Conservation (phyloP, 1,140 invertebrate species). For the Chironomus tepperi region DNA sequence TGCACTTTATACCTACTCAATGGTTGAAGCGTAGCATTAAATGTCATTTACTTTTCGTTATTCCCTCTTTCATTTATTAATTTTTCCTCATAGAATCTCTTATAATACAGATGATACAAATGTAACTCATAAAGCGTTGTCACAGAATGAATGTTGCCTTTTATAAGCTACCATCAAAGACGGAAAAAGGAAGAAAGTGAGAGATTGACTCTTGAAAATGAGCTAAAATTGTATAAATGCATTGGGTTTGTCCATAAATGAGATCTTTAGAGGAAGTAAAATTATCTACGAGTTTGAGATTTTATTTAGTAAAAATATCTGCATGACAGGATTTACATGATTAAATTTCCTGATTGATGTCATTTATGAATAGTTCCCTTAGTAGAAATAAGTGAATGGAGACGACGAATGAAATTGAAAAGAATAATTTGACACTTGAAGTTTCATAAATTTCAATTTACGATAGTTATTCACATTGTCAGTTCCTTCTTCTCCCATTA, state of each 20-base stretch:
- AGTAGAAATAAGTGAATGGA: not conserved
- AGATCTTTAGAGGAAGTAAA: no score
- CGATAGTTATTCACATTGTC: not conserved
- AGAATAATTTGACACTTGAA: constrained; percentile 14
- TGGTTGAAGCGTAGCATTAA: constrained; percentile 10
- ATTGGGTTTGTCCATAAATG: no score
- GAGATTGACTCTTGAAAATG: no score
- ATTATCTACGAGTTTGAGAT: no score
- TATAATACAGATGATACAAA: not conserved
- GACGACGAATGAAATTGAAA: not conserved
- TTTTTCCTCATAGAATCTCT: not conserved
- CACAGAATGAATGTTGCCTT: not conserved
- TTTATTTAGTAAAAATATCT: no score
- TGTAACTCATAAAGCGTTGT: not conserved
- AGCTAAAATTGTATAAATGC: no score
- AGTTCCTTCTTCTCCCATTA: no score
- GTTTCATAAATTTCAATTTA: constrained; percentile 14
- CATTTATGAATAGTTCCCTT: no score
- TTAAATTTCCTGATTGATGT: no score
- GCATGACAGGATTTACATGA: no score
- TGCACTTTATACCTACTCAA: constrained; percentile 8
- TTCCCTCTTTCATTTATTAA: not conserved
- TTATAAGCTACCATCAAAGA: no score
- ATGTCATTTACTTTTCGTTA: not conserved
- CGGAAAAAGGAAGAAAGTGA: not conserved